Percentiles rank a stretch among this genome's conserved stretches.
Evolutionary conservation across 2,797 vertebrate species (phyloP).

Genomic region (Coendou prehensilis): DNA sequence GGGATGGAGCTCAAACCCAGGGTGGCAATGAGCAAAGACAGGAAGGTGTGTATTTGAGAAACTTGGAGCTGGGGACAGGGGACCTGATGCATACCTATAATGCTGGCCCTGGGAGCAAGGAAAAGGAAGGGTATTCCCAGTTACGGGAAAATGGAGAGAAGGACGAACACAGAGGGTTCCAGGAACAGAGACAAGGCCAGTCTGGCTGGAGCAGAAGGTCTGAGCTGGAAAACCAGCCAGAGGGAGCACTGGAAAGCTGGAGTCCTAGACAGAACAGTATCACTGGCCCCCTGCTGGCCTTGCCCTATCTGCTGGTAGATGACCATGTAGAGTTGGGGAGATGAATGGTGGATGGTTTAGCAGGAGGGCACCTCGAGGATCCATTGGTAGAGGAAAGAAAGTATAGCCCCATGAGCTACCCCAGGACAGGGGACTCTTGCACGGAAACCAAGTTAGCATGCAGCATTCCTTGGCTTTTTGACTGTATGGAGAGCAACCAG

Average conservation of each 20-base stretch:
- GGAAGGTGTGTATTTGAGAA: not conserved
- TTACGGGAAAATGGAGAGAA: not conserved
- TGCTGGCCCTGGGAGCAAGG: not conserved
- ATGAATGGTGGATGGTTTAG: too few relatives aligned
- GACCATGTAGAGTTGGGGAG: not conserved
- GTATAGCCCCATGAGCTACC: not conserved
- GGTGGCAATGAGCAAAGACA: not conserved
- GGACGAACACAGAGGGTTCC: not conserved
- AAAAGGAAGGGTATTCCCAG: not conserved
- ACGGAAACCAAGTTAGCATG: not conserved
- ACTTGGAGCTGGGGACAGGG: not conserved
- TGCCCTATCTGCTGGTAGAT: not conserved
- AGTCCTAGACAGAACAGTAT: not conserved
- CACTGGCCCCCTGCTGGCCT: not conserved
- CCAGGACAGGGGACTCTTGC: too few relatives aligned
- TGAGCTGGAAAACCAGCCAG: not conserved
- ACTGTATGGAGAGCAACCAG: not conserved
- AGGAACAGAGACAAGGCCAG: not conserved
- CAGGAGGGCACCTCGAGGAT: not conserved
- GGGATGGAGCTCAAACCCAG: not conserved
- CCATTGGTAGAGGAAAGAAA: not conserved
- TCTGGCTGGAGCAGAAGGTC: not conserved
- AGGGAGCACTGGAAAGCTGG: slow-evolving; percentile 1
- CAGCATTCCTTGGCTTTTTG: not conserved
- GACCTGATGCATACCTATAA: not conserved